Evolutionary conservation across 2,797 vertebrate genomes (phyloP).

Genomic region (Simalia tracyae): DNA sequence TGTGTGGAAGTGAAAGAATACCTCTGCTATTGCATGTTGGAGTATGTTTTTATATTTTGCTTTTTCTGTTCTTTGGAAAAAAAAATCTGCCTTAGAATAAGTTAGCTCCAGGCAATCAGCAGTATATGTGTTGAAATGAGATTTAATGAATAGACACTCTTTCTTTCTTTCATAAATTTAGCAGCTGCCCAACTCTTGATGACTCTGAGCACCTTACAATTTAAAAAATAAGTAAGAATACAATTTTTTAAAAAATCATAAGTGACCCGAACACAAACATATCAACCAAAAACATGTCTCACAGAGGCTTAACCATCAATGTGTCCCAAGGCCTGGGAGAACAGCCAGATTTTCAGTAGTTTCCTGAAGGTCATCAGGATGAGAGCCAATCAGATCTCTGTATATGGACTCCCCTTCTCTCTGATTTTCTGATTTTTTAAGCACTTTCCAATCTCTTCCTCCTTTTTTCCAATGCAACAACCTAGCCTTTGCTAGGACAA

Average conservation of each 20-base stretch:
- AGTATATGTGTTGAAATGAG: conserved; percentile 25
- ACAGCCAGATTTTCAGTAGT: neutral
- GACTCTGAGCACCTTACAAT: neutral
- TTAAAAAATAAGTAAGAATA: neutral
- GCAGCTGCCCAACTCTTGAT: neutral
- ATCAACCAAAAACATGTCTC: neutral
- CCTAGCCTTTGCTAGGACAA: conserved; percentile 60
- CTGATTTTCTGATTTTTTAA: conserved; percentile 4
- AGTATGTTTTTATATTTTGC: neutral
- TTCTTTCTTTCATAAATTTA: neutral
- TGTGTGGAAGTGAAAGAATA: neutral
- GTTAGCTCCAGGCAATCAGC: neutral
- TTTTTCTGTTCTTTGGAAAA: neutral
- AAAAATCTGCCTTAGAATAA: neutral
- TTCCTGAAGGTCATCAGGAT: neutral
- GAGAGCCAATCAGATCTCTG: neutral
- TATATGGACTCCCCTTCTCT: neutral
- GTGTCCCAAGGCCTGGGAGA: neutral
- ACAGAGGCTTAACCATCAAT: neutral
- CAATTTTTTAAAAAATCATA: neutral
- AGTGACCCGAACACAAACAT: neutral
- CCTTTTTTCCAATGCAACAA: conserved; percentile 39
- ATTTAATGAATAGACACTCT: conserved; percentile 33
- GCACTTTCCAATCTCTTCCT: conserved; percentile 29
- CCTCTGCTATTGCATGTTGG: neutral